Evolutionary conservation across 1,140 invertebrate species (phyloP), one percentile per base, ranked within the genome.

Genomic region (Drosophila kanapiae): DNA sequence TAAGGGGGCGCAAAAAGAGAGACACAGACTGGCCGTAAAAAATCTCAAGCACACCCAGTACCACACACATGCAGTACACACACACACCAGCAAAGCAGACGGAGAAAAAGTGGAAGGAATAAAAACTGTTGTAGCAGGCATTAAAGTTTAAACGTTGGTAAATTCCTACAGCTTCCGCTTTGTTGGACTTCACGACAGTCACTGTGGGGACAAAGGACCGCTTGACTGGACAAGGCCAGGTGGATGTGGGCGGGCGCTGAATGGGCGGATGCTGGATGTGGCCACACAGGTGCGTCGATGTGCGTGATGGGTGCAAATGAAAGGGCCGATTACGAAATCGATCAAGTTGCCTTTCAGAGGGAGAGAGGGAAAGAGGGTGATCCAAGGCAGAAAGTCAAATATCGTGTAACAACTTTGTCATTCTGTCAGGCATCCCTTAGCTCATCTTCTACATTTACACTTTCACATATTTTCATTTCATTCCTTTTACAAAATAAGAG

Each of bases 131-230:
- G 86, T 90, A 85, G 63, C 80, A 68, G 81, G 86, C 78, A 90
- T 90, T 90, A 90, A 90, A 90, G 86, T 90, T 90, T 90, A 90
- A 90, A 79, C 85, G 85, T 85, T 90, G 86, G 67, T 85, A 79
- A 88, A 88, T 90, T 90, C 85, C 85, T 79, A 88, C 85, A 88
- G 85, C 85, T 88, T 88, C 85, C 84, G 85, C 84, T 84, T 81
- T 69, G 85, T 85, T 90, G 81, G 69, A 77, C 80, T 75, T 58
- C 64, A 59, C 61, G 81, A 43, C 78, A 78, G 65, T 64, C 54
- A 57, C 45, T 60, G 54, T 53, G 74, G 56, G 70, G 58, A 75
- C 80, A 87, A 87, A 80, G 83, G 75, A 61, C 59, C 70, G 57
- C 54, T 68, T 81, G 45, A 67, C 63, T 51, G 54, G 77, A 74